phyloP scores from a whole-genome alignment of 1,140 invertebrate genomes.

The Doryteuthis pealeii region DNA sequence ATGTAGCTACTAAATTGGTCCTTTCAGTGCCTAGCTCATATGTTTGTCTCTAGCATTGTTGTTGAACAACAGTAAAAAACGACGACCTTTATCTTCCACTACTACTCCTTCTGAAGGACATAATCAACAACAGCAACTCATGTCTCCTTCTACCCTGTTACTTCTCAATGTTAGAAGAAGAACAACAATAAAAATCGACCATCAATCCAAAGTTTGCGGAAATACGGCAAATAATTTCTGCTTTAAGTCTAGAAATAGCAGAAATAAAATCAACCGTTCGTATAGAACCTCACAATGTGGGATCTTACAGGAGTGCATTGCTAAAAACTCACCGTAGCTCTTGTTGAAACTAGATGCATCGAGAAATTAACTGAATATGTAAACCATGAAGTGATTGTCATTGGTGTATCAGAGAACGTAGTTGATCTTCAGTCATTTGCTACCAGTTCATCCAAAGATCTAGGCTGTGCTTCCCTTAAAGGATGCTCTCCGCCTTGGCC shows the following conservation, averaged over 20 bases:
- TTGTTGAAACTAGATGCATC: too few species aligned
- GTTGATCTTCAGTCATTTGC: too few species aligned
- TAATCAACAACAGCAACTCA: neutral
- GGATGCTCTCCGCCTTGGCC: too few species aligned
- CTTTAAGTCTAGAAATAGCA: neutral
- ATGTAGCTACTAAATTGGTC: neutral
- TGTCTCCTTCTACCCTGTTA: neutral
- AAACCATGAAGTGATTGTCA: too few species aligned
- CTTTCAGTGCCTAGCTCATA: neutral
- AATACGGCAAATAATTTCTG: neutral
- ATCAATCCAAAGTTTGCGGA: neutral
- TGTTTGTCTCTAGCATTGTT: neutral
- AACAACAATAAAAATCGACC: neutral
- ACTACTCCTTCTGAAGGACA: neutral
- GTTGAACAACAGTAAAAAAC: neutral
- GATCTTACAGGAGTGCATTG: too few species aligned
- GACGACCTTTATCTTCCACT: neutral
- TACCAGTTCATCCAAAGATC: too few species aligned
- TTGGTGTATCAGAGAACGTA: too few species aligned
- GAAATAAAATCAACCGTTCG: neutral
- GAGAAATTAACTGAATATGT: too few species aligned
- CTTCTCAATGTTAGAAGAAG: neutral
- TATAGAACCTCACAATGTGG: too few species aligned
- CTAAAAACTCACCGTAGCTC: too few species aligned
- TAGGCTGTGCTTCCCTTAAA: neutral